Evolutionary conservation across 2,888 invertebrate genomes (phyloP), one percentile per base, ranked within the genome.

Genomic region (Trachelus tabidus): DNA sequence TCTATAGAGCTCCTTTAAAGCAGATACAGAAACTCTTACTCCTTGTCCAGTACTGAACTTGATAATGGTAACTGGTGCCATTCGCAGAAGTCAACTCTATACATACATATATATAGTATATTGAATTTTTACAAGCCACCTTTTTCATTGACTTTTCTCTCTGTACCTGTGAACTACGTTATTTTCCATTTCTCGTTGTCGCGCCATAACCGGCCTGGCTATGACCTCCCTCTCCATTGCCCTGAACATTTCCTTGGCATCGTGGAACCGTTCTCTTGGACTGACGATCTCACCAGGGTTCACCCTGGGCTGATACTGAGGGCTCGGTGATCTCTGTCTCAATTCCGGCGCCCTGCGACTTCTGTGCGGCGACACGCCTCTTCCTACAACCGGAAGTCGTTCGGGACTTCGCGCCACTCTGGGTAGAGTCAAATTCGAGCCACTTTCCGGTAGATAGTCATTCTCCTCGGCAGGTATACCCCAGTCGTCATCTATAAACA

Each of bases 201-300:
- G 75, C 15, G 31, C 75, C 75, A 87, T 81, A 34, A 85, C 85
- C 68, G 90, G 86, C 82, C 89, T 90, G 12, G 87, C 84, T 40
- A 88, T 87, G 69, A 89, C 90, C 85, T 96, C 95, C 80, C 95
- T 93, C 89, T 97, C 97, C 91, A 97, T 93, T 81, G 96, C 94
- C 90, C 95, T 93, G 89, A 97, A 97, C 92, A 97, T 97, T 87
- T 97, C 96, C 91, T 97, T 97, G 73, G 97, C 97, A 86, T 97
- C 97, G 86, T 96, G 95, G 92, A 97, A 97, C 79, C 96, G 93
- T 87, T 97, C 96, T 84, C 95, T 94, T 0, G 96, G 96, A 80
- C 90, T 90, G 71, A 90, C 86, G 90, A 86, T 92, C 87, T 85
- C 93, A 87, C 79, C 87, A 33, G 90, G 93, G 76, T 86, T 89